Base-by-base conservation (phyloP, 2,888 invertebrate genomes). In the Phalera bucephala region DNA sequence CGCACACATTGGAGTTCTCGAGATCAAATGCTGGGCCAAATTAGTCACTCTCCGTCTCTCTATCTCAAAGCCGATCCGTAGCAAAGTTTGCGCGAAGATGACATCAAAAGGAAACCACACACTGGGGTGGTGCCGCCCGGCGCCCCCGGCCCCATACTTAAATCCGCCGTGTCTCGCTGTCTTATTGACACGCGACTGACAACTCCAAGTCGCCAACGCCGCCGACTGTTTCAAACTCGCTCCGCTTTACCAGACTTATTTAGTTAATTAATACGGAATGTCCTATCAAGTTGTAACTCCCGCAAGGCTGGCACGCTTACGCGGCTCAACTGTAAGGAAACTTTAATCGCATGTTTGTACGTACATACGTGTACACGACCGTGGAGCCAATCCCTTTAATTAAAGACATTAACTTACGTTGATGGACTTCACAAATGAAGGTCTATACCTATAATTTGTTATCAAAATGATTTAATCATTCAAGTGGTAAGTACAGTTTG, bases 51-150 rank as follows among this genome's bases (percentile, higher is more conserved):
- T 87, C 88, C 86, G 88, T 86, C 86, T 89, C 89, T 89, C 88
- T 89, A 89, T 89, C 89, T 89, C 89, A 89, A 89, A 89, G 89
- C 89, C 89, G 89, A 89, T 89, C 88, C 87, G 89, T 83, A 88
- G 89, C 88, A 89, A 89, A 89, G 89, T 89, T 89, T 89, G 88
- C 88, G 87, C 89, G 88, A 89, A 89, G 89, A 89, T 89, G 88
- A 89, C 89, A 88, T 89, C 89, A 89, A 89, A 89, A 88, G 89
- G 88, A 88, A 89, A 88, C 89, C 88, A 88, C 88, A 88, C 85
- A 88, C 83, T 84, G 84, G 87, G 89, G 86, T 75, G 87, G 86
- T 71, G 75, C 64, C 73, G 62, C 63, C 66, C 64, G 61, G 35
- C 65, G 52, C 70, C 77, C 76, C 80, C 80, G 68, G 70, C 81